Evolutionary conservation across 2,797 vertebrate species (phyloP).

Genomic region (Trichosurus vulpecula): DNA sequence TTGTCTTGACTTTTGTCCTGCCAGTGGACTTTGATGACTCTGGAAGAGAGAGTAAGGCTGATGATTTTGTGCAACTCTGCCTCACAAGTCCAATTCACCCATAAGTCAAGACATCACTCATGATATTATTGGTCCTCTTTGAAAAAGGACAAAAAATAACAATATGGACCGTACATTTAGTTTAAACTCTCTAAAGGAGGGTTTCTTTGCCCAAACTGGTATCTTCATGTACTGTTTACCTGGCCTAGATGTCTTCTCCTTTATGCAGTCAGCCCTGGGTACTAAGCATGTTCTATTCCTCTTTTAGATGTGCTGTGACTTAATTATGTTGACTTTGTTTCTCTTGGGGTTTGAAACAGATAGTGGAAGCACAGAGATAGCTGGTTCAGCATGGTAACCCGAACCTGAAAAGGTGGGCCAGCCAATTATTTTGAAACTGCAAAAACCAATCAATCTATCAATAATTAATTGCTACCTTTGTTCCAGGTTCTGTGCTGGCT

Average conservation of each 20-base stretch:
- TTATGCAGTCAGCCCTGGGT: neutral
- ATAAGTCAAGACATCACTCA: neutral
- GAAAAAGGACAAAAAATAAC: neutral
- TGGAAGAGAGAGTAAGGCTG: neutral
- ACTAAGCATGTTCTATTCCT: neutral
- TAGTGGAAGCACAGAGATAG: neutral
- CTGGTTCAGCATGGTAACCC: neutral
- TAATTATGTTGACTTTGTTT: neutral
- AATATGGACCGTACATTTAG: neutral
- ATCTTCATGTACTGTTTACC: neutral
- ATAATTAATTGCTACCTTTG: neutral
- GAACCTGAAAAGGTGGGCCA: neutral
- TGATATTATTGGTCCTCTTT: neutral
- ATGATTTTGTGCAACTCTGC: neutral
- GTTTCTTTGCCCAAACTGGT: neutral
- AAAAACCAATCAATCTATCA: neutral
- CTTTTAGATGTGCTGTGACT: neutral
- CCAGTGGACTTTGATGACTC: neutral
- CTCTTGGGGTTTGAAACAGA: neutral
- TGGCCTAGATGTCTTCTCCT: neutral
- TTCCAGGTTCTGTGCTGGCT: neutral
- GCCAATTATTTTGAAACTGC: neutral
- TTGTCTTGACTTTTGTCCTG: neutral
- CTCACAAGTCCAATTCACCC: neutral
- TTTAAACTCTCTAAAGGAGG: neutral